Evolutionary conservation across 2,888 invertebrate species (phyloP).

Genomic region (Dendrolimus houi): DNA sequence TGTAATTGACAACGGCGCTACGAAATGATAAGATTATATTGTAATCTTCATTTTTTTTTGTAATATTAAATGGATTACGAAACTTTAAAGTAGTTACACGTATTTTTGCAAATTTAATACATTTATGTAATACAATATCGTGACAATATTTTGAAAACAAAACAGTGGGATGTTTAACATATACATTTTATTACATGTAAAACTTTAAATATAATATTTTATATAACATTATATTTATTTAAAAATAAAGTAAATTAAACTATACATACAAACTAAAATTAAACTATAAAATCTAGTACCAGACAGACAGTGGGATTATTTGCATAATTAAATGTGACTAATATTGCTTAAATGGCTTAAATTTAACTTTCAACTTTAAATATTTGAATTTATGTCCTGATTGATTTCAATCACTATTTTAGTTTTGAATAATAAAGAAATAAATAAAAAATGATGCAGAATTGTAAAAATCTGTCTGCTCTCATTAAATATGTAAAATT

Average conservation of each 20-base stretch:
- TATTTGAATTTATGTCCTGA: too few species aligned
- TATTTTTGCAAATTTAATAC: background rate
- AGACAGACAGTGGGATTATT: background rate
- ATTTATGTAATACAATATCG: background rate
- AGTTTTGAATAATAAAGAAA: too few species aligned
- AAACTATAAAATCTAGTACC: too few species aligned
- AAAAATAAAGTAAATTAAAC: too few species aligned
- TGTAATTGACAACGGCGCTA: background rate
- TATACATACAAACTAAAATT: too few species aligned
- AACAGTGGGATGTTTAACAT: background rate
- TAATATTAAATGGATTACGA: background rate
- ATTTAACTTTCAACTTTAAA: background rate
- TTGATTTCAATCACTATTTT: too few species aligned
- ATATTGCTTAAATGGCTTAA: background rate
- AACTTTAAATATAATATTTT: too few species aligned
- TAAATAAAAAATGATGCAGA: too few species aligned
- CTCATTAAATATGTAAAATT: too few species aligned
- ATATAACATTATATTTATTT: too few species aligned
- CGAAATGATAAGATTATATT: background rate
- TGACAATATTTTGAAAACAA: background rate
- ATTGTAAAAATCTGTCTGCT: too few species aligned
- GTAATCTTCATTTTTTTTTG: background rate
- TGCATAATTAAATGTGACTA: background rate
- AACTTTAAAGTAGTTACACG: background rate
- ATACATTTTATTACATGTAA: too few species aligned